Percentiles rank a stretch among this genome's conserved stretches.
Evolutionary conservation across 2,797 vertebrate genomes (phyloP).

Genomic region (Thripadectes ignobilis): DNA sequence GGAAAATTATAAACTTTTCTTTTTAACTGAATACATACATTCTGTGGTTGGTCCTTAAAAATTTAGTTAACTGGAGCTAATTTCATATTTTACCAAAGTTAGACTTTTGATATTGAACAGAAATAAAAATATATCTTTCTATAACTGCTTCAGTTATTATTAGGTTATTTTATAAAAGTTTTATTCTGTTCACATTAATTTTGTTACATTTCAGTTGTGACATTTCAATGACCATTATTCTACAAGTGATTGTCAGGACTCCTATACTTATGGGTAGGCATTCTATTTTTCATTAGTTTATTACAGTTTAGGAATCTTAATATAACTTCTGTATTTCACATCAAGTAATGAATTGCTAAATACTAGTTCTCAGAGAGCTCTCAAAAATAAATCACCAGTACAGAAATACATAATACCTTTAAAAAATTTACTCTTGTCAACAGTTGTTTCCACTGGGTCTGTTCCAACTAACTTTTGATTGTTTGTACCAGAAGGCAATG

Average conservation of each 20-base stretch:
- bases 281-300: not conserved
- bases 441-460: not conserved
- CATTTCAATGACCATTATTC: not conserved
- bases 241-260: not conserved
- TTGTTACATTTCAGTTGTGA: not conserved
- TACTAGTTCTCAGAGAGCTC: not conserved
- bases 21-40: not conserved
- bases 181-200: not conserved
- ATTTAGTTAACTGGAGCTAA: not conserved
- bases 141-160: not conserved
- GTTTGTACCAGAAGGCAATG: not conserved
- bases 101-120: not conserved
- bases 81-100: not conserved
- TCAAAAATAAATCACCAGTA: not conserved
- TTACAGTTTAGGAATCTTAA: not conserved
- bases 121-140: not conserved
- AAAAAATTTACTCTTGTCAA: not conserved
- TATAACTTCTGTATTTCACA: not conserved
- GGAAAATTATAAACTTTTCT: not conserved
- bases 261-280: not conserved
- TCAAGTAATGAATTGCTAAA: not conserved
- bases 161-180: not conserved
- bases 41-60: not conserved
- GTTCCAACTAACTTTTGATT: not conserved
- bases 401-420: slow-evolving; percentile 35